Evolutionary conservation across 2,113 vertebrate genomes (phyloP), one percentile per base, ranked within the genome.

Genomic region (Rissa tridactyla): DNA sequence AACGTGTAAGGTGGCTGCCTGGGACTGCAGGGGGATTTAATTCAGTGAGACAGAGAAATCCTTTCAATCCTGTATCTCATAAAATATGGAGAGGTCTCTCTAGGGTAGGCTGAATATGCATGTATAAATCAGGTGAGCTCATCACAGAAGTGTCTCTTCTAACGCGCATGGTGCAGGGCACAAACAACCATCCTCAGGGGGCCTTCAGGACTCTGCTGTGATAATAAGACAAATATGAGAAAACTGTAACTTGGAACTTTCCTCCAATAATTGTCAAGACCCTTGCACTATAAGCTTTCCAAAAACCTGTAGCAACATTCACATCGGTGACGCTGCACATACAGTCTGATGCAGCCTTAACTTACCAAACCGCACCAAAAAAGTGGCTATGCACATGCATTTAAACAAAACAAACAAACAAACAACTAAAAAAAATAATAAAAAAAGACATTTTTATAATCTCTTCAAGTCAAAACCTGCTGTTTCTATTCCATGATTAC

Each of bases 31-130:
- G 19, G 64, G 54, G 62, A 66, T 47, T 95, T 94, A 94, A 95
- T 66, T 91, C 94, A 91, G 40, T 49, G 49, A 88, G 78, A 92
- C 77, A 92, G 44, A 84, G 61, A 92, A 94, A 92, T 91, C 58
- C 70, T 90, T 95, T 94, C 79, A 94, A 57, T 90, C 92, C 46
- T 65, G 32, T 80, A 36, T 42, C 82, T 94, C 79, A 88, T 92
- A 82, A 95, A 94, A 97, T 77, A 72, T 62, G 62, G 57, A 96
- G 36, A 61, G 5, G 19, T 62, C 40, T 70, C 89, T 80, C 86
- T 70, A 54, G 86, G 89, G 82, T 12, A 82, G 47, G 61, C 36
- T 86, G 80, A 88, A 88, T 7, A 2, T 44, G 42, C n/a, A 27
- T 17, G 7, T 40, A 73, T 92, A 85, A 92, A 89, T 92, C 77